Conservation (phyloP, 2,888 invertebrate genomes). For the Panorpa germanica region DNA sequence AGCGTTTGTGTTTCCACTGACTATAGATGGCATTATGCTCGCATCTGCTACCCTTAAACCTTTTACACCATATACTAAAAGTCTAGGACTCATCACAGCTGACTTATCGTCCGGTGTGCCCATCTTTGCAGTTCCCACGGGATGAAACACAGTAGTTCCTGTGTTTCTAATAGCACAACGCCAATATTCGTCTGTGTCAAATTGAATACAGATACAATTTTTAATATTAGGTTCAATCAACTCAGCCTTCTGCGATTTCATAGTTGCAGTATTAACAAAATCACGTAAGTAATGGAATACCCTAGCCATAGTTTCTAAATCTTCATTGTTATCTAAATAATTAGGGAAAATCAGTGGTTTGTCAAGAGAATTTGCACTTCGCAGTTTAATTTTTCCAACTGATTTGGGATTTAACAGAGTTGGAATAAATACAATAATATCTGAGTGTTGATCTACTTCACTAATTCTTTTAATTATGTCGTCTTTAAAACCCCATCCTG, state of each 20-base stretch:
- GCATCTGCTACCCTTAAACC: slow-evolving; percentile 24
- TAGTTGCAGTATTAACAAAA: slow-evolving; percentile 18
- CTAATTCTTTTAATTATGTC: slow-evolving; percentile 10
- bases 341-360: slow-evolving; percentile 31
- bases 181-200: slow-evolving; percentile 19
- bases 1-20: slow-evolving; percentile 29
- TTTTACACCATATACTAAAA: slow-evolving; percentile 21
- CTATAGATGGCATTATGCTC: slow-evolving; percentile 23
- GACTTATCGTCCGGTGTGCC: slow-evolving; percentile 18
- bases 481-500: slow-evolving; percentile 7
- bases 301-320: slow-evolving; percentile 19
- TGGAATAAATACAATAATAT: slow-evolving; percentile 12
- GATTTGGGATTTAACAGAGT: slow-evolving; percentile 18
- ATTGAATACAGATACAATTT: slow-evolving; percentile 17
- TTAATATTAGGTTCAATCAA: slow-evolving; percentile 17
- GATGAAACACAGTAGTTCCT: slow-evolving; percentile 25
- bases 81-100: slow-evolving; percentile 18
- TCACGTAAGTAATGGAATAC: slow-evolving; percentile 17
- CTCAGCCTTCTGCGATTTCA: slow-evolving; percentile 18
- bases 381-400: slow-evolving; percentile 25
- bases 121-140: slow-evolving; percentile 35
- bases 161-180: slow-evolving; percentile 21
- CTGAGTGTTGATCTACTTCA: slow-evolving; percentile 11
- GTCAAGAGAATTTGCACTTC: slow-evolving; percentile 25
- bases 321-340: slow-evolving; percentile 27